These are phyloP conservation scores for Xiphydria camelus DNA, from an alignment of 2,888 invertebrate genomes.

Conservation along the genomic window DNA sequence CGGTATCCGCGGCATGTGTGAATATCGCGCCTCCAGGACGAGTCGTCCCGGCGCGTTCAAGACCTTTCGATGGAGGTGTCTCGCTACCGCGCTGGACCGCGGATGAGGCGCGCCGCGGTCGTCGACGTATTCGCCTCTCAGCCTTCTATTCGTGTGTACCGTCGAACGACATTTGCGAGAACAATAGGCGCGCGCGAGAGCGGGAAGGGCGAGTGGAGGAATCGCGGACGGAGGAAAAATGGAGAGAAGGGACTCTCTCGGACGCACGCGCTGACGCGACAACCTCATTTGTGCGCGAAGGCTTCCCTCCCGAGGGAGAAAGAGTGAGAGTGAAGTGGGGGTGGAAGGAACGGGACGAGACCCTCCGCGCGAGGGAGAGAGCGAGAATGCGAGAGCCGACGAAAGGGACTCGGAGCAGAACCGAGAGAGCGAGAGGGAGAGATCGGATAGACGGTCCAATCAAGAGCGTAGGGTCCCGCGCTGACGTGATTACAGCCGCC, in stretches of 20 bases:
- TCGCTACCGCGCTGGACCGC: too few species aligned
- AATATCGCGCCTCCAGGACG: constrained; percentile 36
- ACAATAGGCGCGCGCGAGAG: neutral
- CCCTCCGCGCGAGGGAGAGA: constrained; percentile 2
- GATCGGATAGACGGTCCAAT: constrained; percentile 35
- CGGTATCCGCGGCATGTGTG: constrained; percentile 43
- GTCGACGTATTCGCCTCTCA: neutral
- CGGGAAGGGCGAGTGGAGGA: constrained; percentile 1
- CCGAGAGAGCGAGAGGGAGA: constrained; percentile 4
- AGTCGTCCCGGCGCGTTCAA: neutral
- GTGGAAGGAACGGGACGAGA: constrained; percentile 2
- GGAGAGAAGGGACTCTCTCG: constrained; percentile 9
- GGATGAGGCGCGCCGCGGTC: too few species aligned
- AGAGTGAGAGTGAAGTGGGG: constrained; percentile 9
- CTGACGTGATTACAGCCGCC: constrained; percentile 52
- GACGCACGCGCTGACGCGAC: constrained; percentile 52
- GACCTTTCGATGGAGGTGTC: neutral
- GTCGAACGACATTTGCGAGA: neutral
- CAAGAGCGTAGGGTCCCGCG: constrained; percentile 44
- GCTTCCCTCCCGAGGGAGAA: constrained; percentile 37
- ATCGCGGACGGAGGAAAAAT: constrained; percentile 2
- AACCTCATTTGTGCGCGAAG: constrained; percentile 55
- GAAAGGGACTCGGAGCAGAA: constrained; percentile 1
- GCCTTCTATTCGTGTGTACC: neutral
- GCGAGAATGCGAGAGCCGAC: constrained; percentile 1